These are phyloP conservation scores for Poicephalus meyeri DNA, from an alignment of 2,113 vertebrate species.

Conservation along the genomic window DNA sequence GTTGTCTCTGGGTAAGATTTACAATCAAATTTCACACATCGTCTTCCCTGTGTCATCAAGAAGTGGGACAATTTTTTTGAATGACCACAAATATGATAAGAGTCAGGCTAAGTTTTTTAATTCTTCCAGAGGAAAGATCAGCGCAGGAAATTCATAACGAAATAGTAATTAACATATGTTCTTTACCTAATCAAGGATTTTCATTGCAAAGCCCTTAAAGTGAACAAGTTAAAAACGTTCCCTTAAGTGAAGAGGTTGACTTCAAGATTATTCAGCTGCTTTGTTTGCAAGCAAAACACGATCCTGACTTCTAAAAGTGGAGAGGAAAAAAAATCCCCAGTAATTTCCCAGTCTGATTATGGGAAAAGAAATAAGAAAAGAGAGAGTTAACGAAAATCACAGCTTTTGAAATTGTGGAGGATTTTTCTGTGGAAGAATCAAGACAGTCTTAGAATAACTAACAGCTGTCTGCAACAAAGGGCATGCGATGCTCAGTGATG, in stretches of 20 bases:
- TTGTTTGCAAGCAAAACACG: not conserved
- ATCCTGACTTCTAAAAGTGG: not conserved
- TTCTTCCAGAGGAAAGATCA: not conserved
- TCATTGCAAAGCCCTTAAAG: not conserved
- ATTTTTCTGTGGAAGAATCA: not conserved
- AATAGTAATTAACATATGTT: not conserved
- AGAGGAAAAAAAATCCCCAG: not conserved
- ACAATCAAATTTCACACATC: not conserved
- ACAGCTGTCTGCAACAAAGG: not conserved
- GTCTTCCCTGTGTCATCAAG: not conserved
- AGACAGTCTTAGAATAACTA: not conserved
- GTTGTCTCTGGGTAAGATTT: not conserved
- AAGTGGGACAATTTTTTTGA: not conserved
- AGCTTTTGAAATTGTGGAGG: not conserved
- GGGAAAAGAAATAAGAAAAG: not conserved
- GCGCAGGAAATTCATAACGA: not conserved
- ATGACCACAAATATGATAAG: not conserved
- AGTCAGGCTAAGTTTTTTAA: not conserved
- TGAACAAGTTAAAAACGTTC: not conserved
- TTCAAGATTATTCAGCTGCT: not conserved
- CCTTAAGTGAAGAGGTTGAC: not conserved
- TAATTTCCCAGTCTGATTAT: not conserved
- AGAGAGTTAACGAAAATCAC: not conserved
- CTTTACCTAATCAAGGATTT: not conserved
- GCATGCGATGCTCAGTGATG: rapidly evolving